phyloP scores from a whole-genome alignment of 2,797 vertebrate genomes.

The Pelobates cultripes region DNA sequence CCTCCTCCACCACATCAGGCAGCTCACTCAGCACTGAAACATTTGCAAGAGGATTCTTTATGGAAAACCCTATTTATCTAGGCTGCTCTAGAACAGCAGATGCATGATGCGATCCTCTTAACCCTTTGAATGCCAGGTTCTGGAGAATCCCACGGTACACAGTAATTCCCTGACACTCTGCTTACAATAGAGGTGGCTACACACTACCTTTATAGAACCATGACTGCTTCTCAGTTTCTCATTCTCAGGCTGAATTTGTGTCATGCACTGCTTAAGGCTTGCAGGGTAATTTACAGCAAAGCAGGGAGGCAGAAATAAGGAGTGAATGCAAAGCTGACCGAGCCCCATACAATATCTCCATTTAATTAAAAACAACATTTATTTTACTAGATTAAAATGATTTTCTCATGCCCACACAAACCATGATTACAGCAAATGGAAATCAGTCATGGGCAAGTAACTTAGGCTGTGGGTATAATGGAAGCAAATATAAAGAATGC shows the following conservation, averaged over 20 bases:
- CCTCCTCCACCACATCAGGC: not conserved
- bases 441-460: constrained; percentile 1
- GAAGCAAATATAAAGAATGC: not conserved
- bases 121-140: not conserved
- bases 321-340: not conserved
- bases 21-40: not conserved
- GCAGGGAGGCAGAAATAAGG: not conserved
- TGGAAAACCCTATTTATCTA: not conserved
- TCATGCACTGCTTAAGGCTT: not conserved
- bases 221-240: not conserved
- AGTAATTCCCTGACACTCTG: too few relatives aligned
- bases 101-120: not conserved
- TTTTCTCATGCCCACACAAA: not conserved
- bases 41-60: not conserved
- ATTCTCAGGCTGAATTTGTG: not conserved
- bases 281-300: not conserved
- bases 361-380: not conserved
- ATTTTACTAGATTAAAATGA: not conserved
- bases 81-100: not conserved
- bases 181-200: not conserved
- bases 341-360: not conserved
- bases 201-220: not conserved
- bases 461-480: not conserved
- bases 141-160: not conserved
- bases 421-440: not conserved